Base-by-base conservation (phyloP, 1,140 invertebrate genomes). In the Drepana arcuata region DNA sequence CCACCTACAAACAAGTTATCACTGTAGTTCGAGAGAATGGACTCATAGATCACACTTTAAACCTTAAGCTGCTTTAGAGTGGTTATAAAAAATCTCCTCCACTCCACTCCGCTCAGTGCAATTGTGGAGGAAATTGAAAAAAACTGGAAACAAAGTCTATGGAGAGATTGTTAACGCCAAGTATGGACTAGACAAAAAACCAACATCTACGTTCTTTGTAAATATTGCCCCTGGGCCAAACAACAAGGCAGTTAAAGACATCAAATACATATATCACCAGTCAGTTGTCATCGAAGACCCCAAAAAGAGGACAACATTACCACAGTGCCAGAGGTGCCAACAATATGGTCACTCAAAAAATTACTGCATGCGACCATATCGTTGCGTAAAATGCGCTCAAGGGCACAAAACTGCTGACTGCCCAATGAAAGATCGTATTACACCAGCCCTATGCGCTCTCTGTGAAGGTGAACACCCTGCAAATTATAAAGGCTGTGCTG, bases 291-390 rank as follows among this genome's bases (percentile, higher is more conserved):
- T 57, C 9, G 45, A 57, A 48, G 48, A 57, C 5, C 41, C 41
- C n/a, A 15, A 15, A 13, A 51, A 48, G 14, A 9, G 10, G 16
- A 52, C 26, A 1, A 39, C 38, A 26, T 11, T 47, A 7, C 12
- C 31, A n/a, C 46, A 54, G 34, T 52, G 49, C 26, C 40, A 49
- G 18, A 34, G 34, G 16, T 57, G 48, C 14, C 49, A 57, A 13
- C 46, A 49, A 26, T 52, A 52, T 26, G 46, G 48, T 2, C 45
- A 57, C 9, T 25, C 45, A 0, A 48, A 57, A 26, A 57, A 51
- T 14, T 36, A 56, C 15, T 51, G 53, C 16, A 35, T 44, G 39
- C 29, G 44, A 18, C 39, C 41, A 1, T 40, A 36, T 9, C 4
- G 43, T 1, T 51, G 40, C 12, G 39, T 48, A 1, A 51, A 51